These are phyloP conservation scores for Trachythela sp. DNA, from an alignment of 64 coral and sea anemone genomes.

Conservation along the genomic window DNA sequence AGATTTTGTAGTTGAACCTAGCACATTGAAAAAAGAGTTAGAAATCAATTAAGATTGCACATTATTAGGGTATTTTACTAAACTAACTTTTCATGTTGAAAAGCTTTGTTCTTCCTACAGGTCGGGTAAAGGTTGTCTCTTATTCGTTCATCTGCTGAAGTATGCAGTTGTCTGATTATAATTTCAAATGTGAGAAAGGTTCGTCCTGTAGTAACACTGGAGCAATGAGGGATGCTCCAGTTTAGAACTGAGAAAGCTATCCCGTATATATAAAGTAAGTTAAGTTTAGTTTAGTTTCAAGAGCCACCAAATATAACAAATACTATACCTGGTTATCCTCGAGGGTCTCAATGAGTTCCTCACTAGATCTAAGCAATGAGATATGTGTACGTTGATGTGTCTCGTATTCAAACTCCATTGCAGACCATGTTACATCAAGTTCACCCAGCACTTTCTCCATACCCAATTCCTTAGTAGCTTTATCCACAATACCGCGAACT, in stretches of 20 bases:
- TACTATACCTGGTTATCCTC: slow-evolving; percentile 89
- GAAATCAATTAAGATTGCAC: not conserved
- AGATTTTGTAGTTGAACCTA: slow-evolving; percentile 97
- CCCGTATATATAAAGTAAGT: too few relatives aligned
- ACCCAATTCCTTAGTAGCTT: slow-evolving; percentile 93
- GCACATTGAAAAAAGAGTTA: not conserved
- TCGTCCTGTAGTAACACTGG: too few relatives aligned
- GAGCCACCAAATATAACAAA: not conserved
- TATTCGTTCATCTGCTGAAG: too few relatives aligned
- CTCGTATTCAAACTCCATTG: slow-evolving; percentile 98
- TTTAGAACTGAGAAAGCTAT: too few relatives aligned
- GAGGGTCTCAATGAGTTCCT: slow-evolving; percentile 96
- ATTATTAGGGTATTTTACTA: too few relatives aligned
- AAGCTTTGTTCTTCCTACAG: too few relatives aligned
- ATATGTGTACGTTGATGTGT: slow-evolving; percentile 76
- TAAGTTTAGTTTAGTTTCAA: too few relatives aligned
- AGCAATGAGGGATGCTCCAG: too few relatives aligned
- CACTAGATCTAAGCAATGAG: slow-evolving; percentile 84
- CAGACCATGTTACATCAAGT: slow-evolving; percentile 96
- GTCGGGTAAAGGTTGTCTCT: too few relatives aligned
- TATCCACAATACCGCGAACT: slow-evolving; percentile 95
- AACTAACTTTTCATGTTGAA: too few relatives aligned
- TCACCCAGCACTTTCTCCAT: slow-evolving; percentile 96
- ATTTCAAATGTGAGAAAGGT: too few relatives aligned
- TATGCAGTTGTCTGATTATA: too few relatives aligned